Evolutionary conservation across 2,888 invertebrate genomes (phyloP).

Genomic region (Nomada fabriciana): DNA sequence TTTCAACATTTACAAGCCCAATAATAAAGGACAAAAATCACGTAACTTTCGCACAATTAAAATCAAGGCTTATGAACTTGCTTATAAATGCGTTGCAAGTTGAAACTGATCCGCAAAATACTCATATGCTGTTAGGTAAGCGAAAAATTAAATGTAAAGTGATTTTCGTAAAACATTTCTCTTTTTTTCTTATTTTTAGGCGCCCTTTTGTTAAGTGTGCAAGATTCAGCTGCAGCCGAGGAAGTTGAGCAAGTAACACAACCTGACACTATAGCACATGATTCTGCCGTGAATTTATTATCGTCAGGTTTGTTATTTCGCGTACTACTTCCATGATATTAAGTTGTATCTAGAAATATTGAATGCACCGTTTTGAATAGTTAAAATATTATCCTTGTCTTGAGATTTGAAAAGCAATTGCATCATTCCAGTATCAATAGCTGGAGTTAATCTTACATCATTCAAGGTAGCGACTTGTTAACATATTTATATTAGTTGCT

Average conservation of each 20-base stretch:
- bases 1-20: slow-evolving; percentile 80
- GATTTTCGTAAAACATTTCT: slow-evolving; percentile 14
- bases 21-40: slow-evolving; percentile 75
- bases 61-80: slow-evolving; percentile 91
- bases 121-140: slow-evolving; percentile 92
- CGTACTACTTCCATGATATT: slow-evolving; percentile 15
- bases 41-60: slow-evolving; percentile 89
- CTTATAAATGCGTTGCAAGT: slow-evolving; percentile 93
- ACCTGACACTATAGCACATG: slow-evolving; percentile 85
- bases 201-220: slow-evolving; percentile 91
- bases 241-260: slow-evolving; percentile 88
- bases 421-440: slow-evolving; percentile 34
- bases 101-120: slow-evolving; percentile 93
- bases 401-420: slow-evolving; percentile 34
- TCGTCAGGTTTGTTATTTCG: slow-evolving; percentile 87
- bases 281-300: slow-evolving; percentile 87
- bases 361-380: slow-evolving; percentile 62
- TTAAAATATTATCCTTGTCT: slow-evolving; percentile 37
- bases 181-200: slow-evolving; percentile 83
- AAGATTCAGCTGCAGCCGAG: slow-evolving; percentile 92
- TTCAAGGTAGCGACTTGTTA: slow-evolving; percentile 46
- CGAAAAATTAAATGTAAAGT: slow-evolving; percentile 16
- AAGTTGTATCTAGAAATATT: slow-evolving; percentile 49
- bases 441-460: slow-evolving; percentile 36
- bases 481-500: slow-evolving; percentile 40